Percentiles rank a stretch among this genome's conserved stretches.
Conservation (phyloP, 2,888 invertebrate species). For the Marasmarcha lunaedactyla region DNA sequence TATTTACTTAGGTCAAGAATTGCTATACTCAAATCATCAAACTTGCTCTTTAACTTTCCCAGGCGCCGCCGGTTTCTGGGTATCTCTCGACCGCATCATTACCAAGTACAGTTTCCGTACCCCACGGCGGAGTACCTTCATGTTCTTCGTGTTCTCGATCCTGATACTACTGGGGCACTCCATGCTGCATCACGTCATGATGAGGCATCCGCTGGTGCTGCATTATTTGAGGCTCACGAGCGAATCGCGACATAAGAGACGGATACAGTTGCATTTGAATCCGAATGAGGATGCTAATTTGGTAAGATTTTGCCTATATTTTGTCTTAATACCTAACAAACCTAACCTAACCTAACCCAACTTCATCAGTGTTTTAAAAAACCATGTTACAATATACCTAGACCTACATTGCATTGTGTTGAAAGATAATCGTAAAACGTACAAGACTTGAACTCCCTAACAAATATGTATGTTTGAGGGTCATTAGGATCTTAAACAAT, state of each 20-base stretch:
- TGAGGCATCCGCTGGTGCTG: constrained; percentile 84
- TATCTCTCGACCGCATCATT: constrained; percentile 85
- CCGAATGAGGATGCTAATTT: constrained; percentile 87
- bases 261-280: constrained; percentile 83
- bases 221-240: constrained; percentile 83
- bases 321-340: too few relatives aligned
- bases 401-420: too few relatives aligned
- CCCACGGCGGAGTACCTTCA: constrained; percentile 84
- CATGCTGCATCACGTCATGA: constrained; percentile 80
- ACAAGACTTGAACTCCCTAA: too few relatives aligned
- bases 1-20: too few relatives aligned
- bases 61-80: constrained; percentile 90
- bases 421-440: too few relatives aligned
- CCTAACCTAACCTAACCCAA: too few relatives aligned
- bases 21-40: too few relatives aligned
- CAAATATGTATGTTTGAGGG: too few relatives aligned
- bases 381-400: too few relatives aligned
- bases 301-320: constrained; percentile 55
- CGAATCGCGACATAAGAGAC: constrained; percentile 78
- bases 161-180: constrained; percentile 82
- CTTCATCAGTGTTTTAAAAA: too few relatives aligned
- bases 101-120: constrained; percentile 84
- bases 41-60: too few relatives aligned
- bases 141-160: constrained; percentile 88
- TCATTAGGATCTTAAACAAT: too few relatives aligned